Base-by-base conservation (phyloP, 2,888 invertebrate genomes). In the Pristionchus japonicus region DNA sequence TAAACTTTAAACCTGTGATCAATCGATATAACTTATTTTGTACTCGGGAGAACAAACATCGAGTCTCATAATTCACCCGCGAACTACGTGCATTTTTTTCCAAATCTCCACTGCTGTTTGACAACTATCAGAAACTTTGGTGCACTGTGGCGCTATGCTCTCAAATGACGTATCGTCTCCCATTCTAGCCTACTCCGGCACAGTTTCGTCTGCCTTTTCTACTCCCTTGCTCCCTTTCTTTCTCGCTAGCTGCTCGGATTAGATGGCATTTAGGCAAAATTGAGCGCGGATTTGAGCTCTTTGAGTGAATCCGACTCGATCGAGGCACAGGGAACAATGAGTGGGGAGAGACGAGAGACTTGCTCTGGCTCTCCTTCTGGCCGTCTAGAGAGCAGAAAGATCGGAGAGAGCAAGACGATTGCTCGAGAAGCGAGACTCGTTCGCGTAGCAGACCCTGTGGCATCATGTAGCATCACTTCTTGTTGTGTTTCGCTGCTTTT, bases 231-330 rank as follows among this genome's bases (percentile, higher is more conserved):
- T 77, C 43, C 20, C n/a, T 40, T 74, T 74, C 77, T 77, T 27
- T 40, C 43, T 77, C 43, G 77, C 3, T 43, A 34, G 40, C 13
- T 23, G 37, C 40, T 1, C 47, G 77, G 77, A 77, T 77, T 77
- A 77, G 77, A 43, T 37, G 70, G 77, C 77, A 77, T 77, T 77
- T 77, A 47, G 47, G 77, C 77, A 77, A 77, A 77, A 77, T 77
- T 77, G 47, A 77, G 77, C n/a, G 27, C 77, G 77, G 77, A 77
- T 77, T 77, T 77, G 43, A 4, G n/a, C 11, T 34, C 43, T 40
- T 77, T 40, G 43, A n/a, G 43, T 13, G 43, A 43, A 77, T 77
- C 77, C 77, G 23, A 11, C n/a, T 27, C 40, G 43, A 47, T 43
- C 40, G 77, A 77, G 43, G 43, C 40, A 40, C 17, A 74, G 27